Evolutionary conservation across 1,140 invertebrate genomes (phyloP), one percentile per base, ranked within the genome.

Genomic region (Drosophila tristis): DNA sequence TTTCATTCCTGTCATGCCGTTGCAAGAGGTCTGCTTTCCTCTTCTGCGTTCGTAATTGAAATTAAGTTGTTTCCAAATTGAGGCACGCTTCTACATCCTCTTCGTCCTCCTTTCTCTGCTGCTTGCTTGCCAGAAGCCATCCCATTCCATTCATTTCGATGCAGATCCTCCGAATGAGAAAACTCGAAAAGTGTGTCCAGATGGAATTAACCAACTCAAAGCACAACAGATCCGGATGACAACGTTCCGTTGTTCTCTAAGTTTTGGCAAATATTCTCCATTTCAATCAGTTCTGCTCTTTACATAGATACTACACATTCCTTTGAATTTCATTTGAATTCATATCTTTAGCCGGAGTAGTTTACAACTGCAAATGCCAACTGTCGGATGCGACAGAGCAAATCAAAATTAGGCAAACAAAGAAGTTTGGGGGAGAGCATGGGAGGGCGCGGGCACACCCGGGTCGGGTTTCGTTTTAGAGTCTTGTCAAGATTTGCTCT

Each of bases 401-500:
- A 86, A 81, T 86, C 81, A 78, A 87, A 86, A 81, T 68, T 68
- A 67, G 65, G 68, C 81, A 86, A 87, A 87, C 78, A 85, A 85
- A 75, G 58, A 85, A 66, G 61, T 50, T 25, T 7, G 43, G 9
- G 53, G n/a, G 57, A 29, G 23, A 35, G 29, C 45, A 50, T 9
- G 39, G 23, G 35, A 13, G n/a, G 20, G n/a, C 42, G 26, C 44
- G 47, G 39, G 26, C 45, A 58, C 15, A 35, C 51, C 35, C 15
- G 29, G 55, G 35, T 13, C 4, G 35, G 35, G 4, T 39, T 74
- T 54, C 13, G 73, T 44, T 45, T 55, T 45, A 42, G 61, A 54
- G 55, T 51, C 63, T 58, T 80, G 80, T 65, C 80, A 67, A 74
- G 81, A 85, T 85, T 77, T 85, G 60, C 63, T 72, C 80, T 86